phyloP scores from a whole-genome alignment of 2,113 vertebrate species.

The Nematolebias whitei region DNA sequence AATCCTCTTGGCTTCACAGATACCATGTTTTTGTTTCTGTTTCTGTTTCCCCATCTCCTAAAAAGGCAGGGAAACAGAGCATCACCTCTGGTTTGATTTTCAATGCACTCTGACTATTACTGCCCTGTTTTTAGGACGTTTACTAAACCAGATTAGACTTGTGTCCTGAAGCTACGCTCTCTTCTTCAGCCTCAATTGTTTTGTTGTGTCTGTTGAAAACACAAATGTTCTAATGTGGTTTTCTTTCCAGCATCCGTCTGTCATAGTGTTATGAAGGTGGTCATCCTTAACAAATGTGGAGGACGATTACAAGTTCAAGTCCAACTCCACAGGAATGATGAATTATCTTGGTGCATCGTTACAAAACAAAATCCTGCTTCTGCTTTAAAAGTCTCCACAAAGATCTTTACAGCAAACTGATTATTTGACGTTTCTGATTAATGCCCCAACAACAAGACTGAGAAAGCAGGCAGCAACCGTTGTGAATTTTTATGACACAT shows the following conservation, averaged over 20 bases:
- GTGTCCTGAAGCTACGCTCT: constrained; percentile 29
- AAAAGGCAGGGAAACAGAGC: constrained; percentile 3
- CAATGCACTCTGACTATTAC: constrained; percentile 4
- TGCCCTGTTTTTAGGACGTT: constrained; percentile 14
- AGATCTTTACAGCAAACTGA: background rate
- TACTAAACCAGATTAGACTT: constrained; percentile 21
- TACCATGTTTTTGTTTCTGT: no score
- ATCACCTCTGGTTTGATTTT: constrained; percentile 17
- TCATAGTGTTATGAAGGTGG: background rate
- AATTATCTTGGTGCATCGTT: background rate
- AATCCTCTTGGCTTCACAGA: constrained; percentile 16
- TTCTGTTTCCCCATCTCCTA: background rate
- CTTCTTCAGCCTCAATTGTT: constrained; percentile 35
- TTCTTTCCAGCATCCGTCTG: constrained; percentile 22
- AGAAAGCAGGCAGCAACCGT: background rate
- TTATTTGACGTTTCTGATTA: no score
- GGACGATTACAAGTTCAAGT: background rate
- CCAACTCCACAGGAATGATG: background rate
- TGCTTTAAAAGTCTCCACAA: background rate
- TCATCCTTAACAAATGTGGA: background rate
- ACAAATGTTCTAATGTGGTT: constrained; percentile 8
- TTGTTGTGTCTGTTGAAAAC: constrained; percentile 9
- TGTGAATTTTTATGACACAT: constrained; percentile 22
- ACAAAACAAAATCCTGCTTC: background rate
- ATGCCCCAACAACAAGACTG: no score